phyloP scores from a whole-genome alignment of 2,797 vertebrate genomes.

The Anabas testudineus region DNA sequence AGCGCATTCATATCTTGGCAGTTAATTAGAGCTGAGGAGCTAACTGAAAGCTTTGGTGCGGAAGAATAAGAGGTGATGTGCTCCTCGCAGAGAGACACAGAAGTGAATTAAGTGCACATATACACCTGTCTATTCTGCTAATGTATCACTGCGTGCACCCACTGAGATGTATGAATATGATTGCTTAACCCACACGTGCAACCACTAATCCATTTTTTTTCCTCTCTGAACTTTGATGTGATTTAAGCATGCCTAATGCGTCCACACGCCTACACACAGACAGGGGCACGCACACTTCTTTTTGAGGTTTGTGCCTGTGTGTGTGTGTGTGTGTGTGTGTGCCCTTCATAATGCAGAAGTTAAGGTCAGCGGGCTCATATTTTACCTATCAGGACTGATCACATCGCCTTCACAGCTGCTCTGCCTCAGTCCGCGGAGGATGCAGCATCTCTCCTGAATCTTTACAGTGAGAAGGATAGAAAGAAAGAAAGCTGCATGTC shows the following conservation, averaged over 20 bases:
- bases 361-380: constrained; percentile 76
- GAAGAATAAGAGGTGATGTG: constrained; percentile 58
- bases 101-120: constrained; percentile 61
- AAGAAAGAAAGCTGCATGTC: constrained; percentile 7
- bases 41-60: constrained; percentile 68
- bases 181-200: constrained; percentile 37
- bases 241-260: background rate
- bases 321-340: constrained; percentile 32
- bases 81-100: constrained; percentile 46
- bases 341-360: constrained; percentile 64
- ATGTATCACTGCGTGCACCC: constrained; percentile 39
- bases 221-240: constrained; percentile 20
- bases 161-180: constrained; percentile 50
- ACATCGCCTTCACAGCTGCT: constrained; percentile 63
- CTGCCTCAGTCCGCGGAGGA: constrained; percentile 51
- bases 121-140: constrained; percentile 46
- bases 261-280: constrained; percentile 1
- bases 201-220: background rate
- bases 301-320: constrained; percentile 16
- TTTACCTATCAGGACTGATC: constrained; percentile 78
- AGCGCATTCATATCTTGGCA: constrained; percentile 77
- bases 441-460: constrained; percentile 55
- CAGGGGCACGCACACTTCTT: background rate
- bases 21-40: constrained; percentile 77
- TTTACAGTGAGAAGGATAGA: constrained; percentile 31